Evolutionary conservation across 2,113 vertebrate genomes (phyloP).

Genomic region (Formicarius rufipectus): DNA sequence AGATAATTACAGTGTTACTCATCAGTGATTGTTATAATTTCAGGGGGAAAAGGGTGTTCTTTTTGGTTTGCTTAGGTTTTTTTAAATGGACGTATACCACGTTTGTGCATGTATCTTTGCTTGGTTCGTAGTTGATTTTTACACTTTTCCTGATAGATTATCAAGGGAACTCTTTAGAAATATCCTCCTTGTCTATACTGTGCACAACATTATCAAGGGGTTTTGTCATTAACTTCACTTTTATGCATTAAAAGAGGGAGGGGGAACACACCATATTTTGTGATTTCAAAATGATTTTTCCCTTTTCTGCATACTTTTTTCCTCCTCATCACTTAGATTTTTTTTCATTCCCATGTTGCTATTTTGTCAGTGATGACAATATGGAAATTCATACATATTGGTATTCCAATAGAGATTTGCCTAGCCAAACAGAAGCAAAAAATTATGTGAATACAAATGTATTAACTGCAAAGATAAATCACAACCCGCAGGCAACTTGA

Average conservation of each 20-base stretch:
- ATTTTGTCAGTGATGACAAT: slow-evolving; percentile 31
- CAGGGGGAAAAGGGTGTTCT: accelerated
- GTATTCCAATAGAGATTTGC: slow-evolving; percentile 29
- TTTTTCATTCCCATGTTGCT: neutral
- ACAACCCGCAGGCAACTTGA: neutral
- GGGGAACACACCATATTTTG: neutral
- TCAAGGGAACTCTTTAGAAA: neutral
- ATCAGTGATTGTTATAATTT: neutral
- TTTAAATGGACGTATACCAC: neutral
- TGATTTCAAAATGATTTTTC: neutral
- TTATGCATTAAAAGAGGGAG: slow-evolving; percentile 32
- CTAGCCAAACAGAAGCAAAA: slow-evolving; percentile 25
- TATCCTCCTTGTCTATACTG: neutral
- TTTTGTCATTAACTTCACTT: slow-evolving; percentile 23
- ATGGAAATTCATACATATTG: slow-evolving; percentile 35
- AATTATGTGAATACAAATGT: slow-evolving; percentile 28
- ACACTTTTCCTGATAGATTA: neutral
- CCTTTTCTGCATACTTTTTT: neutral
- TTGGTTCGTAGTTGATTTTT: neutral
- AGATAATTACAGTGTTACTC: neutral
- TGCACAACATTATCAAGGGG: neutral
- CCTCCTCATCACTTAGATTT: neutral
- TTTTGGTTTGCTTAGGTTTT: neutral
- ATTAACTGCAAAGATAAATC: slow-evolving; percentile 37
- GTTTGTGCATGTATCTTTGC: accelerated